A percentile compares a stretch with the other conserved stretches of the same genome.
Conservation (phyloP, 2,113 vertebrate species). For the Centropristis striata region DNA sequence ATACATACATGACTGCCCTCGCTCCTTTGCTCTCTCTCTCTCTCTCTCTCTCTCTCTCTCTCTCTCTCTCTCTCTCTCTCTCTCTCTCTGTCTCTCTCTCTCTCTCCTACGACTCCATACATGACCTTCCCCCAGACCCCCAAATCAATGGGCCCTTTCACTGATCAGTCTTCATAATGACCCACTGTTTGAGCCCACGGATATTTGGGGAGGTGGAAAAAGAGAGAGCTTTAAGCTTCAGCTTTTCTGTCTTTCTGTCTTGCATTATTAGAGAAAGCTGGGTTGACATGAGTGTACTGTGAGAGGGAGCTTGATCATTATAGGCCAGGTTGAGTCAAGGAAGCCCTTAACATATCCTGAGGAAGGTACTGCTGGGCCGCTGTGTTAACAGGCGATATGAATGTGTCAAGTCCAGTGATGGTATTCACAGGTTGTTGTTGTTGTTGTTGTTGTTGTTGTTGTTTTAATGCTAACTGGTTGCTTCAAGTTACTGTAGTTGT, state of each 20-base stretch:
- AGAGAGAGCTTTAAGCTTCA: constrained; percentile 57
- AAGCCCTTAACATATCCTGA: constrained; percentile 56
- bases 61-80: too few species aligned
- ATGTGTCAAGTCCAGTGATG: background rate
- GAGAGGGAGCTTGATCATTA: constrained; percentile 58
- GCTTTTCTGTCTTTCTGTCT: constrained; percentile 72
- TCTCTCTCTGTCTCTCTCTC: constrained; percentile 35
- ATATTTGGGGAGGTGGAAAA: constrained; percentile 70
- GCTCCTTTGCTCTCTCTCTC: constrained; percentile 33
- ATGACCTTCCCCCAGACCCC: constrained; percentile 64
- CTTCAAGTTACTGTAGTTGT: background rate
- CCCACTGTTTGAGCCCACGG: constrained; percentile 67
- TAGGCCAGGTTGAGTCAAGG: constrained; percentile 23
- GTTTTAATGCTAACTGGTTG: background rate
- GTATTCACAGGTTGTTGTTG: background rate
- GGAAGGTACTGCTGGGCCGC: constrained; percentile 30
- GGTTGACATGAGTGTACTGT: constrained; percentile 45
- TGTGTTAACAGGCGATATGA: background rate
- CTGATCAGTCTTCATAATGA: constrained; percentile 77
- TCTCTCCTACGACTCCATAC: constrained; percentile 56
- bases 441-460: too few species aligned
- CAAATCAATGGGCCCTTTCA: constrained; percentile 83
- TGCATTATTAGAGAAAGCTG: constrained; percentile 64
- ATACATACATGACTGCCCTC: constrained; percentile 41
- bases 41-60: constrained; percentile 39